A percentile compares a stretch with the other conserved stretches of the same genome.
These are phyloP conservation scores for Phrynocephalus versicolor DNA, from an alignment of 2,113 vertebrate species.

Conservation along the genomic window DNA sequence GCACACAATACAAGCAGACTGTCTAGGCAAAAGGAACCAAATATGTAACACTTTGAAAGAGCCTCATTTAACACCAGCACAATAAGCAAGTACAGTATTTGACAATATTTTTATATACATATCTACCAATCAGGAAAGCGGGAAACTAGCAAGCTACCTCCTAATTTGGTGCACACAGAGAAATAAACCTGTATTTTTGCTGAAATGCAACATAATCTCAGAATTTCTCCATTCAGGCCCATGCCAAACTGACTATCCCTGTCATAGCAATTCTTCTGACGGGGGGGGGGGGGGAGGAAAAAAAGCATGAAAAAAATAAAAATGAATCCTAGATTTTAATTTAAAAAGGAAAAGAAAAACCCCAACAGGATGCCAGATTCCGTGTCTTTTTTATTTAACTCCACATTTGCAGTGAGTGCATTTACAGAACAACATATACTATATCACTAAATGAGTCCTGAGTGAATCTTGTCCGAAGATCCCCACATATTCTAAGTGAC, in stretches of 20 bases:
- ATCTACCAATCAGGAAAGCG: not conserved
- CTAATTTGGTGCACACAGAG: not conserved
- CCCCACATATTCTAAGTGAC: conserved; percentile 50
- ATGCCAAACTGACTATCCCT: conserved; percentile 41
- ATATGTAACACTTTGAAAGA: not conserved
- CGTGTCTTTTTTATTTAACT: not conserved
- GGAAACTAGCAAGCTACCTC: too few species aligned
- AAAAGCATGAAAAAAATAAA: conserved; percentile 66
- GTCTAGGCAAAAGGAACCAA: conserved; percentile 43
- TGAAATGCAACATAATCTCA: not conserved
- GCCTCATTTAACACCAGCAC: not conserved
- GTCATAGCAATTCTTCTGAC: conserved; percentile 33
- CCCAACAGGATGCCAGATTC: not conserved
- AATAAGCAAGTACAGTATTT: not conserved
- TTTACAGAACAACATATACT: conserved; percentile 65
- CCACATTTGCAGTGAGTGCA: not conserved
- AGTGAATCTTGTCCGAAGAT: conserved; percentile 66
- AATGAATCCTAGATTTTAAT: not conserved
- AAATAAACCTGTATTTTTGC: not conserved
- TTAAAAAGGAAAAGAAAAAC: not conserved
- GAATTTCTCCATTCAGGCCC: conserved; percentile 23
- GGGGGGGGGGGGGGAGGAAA: conserved; percentile 10
- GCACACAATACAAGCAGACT: conserved; percentile 29
- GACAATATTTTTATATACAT: not conserved
- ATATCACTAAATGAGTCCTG: conserved; percentile 63